Evolutionary conservation across 2,113 vertebrate species (phyloP).

Genomic region (Haliaeetus leucogaster): DNA sequence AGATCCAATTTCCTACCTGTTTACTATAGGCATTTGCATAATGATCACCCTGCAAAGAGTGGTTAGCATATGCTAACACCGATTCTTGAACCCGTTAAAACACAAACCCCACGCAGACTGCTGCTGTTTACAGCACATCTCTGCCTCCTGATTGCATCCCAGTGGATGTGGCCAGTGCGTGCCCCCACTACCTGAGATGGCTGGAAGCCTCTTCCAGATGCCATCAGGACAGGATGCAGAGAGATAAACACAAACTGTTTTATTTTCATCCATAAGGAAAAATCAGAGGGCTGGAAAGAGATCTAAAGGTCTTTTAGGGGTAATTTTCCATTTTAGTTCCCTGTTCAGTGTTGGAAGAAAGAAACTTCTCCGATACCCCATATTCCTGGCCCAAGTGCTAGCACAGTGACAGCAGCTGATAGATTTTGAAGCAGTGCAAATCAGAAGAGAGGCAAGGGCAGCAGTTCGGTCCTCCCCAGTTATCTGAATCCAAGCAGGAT

Average conservation of each 20-base stretch:
- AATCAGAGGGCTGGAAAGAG: neutral
- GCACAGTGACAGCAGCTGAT: neutral
- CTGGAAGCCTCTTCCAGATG: neutral
- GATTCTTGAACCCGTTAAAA: constrained; percentile 21
- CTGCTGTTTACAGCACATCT: neutral
- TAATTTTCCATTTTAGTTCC: neutral
- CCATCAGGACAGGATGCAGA: neutral
- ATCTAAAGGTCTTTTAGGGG: neutral
- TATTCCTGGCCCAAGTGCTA: neutral
- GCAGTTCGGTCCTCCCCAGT: neutral
- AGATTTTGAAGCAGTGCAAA: neutral
- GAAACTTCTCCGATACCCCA: accelerated
- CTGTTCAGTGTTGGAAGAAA: neutral
- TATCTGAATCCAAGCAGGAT: neutral
- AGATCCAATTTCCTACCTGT: constrained; percentile 70
- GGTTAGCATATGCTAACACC: constrained; percentile 58
- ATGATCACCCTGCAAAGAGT: constrained; percentile 39
- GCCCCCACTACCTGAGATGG: neutral
- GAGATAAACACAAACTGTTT: neutral
- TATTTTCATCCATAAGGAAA: neutral
- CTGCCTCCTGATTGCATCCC: constrained; percentile 2
- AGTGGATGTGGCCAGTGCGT: neutral
- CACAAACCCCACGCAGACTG: neutral
- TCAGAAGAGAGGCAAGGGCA: neutral
- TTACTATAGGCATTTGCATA: constrained; percentile 65